phyloP scores from a whole-genome alignment of 1,140 invertebrate species.

The Atta cephalotes region DNA sequence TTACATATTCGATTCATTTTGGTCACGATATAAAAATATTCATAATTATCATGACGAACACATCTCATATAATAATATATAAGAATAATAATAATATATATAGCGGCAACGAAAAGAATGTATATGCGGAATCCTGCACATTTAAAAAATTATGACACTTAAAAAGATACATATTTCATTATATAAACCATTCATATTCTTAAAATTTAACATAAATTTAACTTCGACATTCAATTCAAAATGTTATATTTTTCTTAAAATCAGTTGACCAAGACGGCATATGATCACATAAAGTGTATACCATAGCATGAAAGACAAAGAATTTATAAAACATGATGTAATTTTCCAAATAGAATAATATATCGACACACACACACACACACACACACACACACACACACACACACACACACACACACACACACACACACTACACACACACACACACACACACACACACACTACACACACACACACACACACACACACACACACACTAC shows the following conservation, averaged over 20 bases:
- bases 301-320: neutral
- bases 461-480: too few species aligned
- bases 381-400: too few species aligned
- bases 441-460: too few species aligned
- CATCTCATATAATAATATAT: slow-evolving; percentile 1
- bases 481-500: neutral
- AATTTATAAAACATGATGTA: neutral
- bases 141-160: slow-evolving; percentile 49
- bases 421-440: neutral
- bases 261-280: neutral
- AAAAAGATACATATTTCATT: slow-evolving; percentile 23
- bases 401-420: too few species aligned
- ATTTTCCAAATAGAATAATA: neutral
- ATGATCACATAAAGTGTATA: neutral
- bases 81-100: slow-evolving; percentile 1
- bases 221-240: neutral
- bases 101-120: slow-evolving; percentile 15
- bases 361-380: too few species aligned
- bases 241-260: neutral
- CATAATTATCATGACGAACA: slow-evolving; percentile 15
- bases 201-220: neutral
- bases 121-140: slow-evolving; percentile 29
- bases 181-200: neutral
- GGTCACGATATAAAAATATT: slow-evolving; percentile 44
- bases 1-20: slow-evolving; percentile 21